A percentile compares a stretch with the other conserved stretches of the same genome.
Evolutionary conservation across 2,888 invertebrate species (phyloP).

Genomic region (Epirrhoe alternata): DNA sequence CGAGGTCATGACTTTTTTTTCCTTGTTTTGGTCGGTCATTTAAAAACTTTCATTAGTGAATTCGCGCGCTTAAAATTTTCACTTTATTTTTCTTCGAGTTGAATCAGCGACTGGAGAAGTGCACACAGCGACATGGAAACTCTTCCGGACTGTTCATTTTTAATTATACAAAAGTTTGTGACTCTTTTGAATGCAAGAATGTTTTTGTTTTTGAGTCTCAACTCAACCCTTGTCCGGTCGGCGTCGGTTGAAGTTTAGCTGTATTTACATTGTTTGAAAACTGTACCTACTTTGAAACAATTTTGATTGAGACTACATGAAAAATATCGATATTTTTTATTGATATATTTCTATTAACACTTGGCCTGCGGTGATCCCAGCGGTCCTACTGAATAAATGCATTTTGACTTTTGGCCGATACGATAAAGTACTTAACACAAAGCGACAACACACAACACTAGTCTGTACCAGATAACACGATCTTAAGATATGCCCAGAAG

Average conservation of each 20-base stretch:
- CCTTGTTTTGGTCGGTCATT: slow-evolving; percentile 70
- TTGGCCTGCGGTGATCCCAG: too few relatives aligned
- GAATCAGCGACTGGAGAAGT: slow-evolving; percentile 47
- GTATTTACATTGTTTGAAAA: slow-evolving; percentile 10
- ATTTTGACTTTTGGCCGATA: too few relatives aligned
- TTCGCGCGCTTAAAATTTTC: slow-evolving; percentile 71
- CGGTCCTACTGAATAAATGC: too few relatives aligned
- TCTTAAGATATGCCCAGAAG: too few relatives aligned
- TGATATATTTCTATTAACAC: too few relatives aligned
- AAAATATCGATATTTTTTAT: not conserved
- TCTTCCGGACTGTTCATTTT: slow-evolving; percentile 37
- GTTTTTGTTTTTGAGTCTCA: slow-evolving; percentile 16
- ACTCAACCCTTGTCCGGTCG: not conserved
- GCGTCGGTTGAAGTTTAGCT: not conserved
- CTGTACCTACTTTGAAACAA: slow-evolving; percentile 1
- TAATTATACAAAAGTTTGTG: slow-evolving; percentile 36
- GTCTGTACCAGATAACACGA: too few relatives aligned
- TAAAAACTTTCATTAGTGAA: slow-evolving; percentile 82
- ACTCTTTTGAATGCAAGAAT: slow-evolving; percentile 23
- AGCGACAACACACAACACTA: too few relatives aligned
- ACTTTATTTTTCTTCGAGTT: slow-evolving; percentile 71
- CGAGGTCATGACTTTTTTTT: slow-evolving; percentile 76
- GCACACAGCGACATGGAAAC: slow-evolving; percentile 43
- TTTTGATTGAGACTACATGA: not conserved
- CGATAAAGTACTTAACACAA: too few relatives aligned